Evolutionary conservation across 2,113 vertebrate species (phyloP).

Genomic region (Bubo scandiacus): DNA sequence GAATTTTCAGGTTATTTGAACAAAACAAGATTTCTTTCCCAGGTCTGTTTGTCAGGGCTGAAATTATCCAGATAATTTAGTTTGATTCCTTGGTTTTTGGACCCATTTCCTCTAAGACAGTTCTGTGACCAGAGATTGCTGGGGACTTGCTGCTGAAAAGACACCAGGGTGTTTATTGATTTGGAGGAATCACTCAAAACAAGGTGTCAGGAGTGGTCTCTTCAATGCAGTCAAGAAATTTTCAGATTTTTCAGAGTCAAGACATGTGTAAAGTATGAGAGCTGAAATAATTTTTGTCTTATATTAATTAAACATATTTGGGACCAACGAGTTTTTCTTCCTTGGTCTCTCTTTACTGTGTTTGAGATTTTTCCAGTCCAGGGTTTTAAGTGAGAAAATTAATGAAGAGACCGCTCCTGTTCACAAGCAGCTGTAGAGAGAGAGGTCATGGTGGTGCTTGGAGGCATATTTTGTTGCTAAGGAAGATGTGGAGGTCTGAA

Average conservation of each 20-base stretch:
- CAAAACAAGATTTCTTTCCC: background rate
- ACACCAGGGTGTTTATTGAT: background rate
- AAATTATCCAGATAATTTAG: slow-evolving; percentile 31
- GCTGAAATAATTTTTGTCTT: background rate
- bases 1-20: background rate
- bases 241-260: background rate
- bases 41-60: background rate
- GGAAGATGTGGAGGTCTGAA: background rate
- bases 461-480: slow-evolving; percentile 23
- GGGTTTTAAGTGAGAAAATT: background rate
- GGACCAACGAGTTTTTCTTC: background rate
- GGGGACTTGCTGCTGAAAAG: background rate
- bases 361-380: slow-evolving; percentile 7
- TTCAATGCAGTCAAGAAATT: background rate
- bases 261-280: background rate
- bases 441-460: background rate
- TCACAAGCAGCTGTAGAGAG: background rate
- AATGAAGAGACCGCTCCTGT: background rate
- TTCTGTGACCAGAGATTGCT: background rate
- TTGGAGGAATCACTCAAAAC: background rate
- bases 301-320: background rate
- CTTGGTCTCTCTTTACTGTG: background rate
- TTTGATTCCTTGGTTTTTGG: background rate
- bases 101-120: background rate
- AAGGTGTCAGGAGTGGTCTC: background rate